These are phyloP conservation scores for Bovichtus variegatus DNA, from an alignment of 2,797 vertebrate species.

Conservation along the genomic window DNA sequence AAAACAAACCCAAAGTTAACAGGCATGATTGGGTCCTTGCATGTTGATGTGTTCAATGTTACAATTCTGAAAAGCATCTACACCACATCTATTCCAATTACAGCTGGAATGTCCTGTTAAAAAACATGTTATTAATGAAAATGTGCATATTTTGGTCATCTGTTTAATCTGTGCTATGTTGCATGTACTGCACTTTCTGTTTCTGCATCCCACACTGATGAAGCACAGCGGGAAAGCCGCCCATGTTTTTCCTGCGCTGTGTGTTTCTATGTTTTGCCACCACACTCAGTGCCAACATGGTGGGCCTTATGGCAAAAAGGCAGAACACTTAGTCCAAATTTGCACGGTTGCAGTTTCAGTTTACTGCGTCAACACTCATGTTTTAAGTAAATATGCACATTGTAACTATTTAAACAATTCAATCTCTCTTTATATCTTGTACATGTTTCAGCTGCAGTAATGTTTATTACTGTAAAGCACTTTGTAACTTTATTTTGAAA, in stretches of 20 bases:
- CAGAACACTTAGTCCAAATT: slow-evolving; percentile 8
- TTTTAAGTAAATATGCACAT: slow-evolving; percentile 8
- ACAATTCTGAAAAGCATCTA: neutral
- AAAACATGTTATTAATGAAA: neutral
- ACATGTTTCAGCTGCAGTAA: no score
- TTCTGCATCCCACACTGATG: slow-evolving; percentile 9
- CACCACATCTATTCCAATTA: neutral
- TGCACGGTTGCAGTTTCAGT: slow-evolving; percentile 29
- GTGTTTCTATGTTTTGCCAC: slow-evolving; percentile 18
- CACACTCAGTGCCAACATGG: slow-evolving; percentile 25
- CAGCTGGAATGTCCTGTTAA: neutral
- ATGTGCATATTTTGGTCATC: neutral
- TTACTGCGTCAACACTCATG: neutral
- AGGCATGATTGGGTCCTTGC: neutral
- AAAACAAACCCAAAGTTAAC: neutral
- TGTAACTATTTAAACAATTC: no score
- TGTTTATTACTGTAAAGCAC: no score
- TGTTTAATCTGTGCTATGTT: neutral
- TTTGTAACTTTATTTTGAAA: no score
- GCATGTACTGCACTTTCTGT: neutral
- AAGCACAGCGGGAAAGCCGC: neutral
- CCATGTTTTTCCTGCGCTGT: slow-evolving; percentile 16
- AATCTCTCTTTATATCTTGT: no score
- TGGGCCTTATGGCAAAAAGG: slow-evolving; percentile 31
- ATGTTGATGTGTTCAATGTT: neutral